Percentiles rank a stretch among this genome's conserved stretches.
phyloP scores from a whole-genome alignment of 2,888 invertebrate species.

The Ophion ellenae region DNA sequence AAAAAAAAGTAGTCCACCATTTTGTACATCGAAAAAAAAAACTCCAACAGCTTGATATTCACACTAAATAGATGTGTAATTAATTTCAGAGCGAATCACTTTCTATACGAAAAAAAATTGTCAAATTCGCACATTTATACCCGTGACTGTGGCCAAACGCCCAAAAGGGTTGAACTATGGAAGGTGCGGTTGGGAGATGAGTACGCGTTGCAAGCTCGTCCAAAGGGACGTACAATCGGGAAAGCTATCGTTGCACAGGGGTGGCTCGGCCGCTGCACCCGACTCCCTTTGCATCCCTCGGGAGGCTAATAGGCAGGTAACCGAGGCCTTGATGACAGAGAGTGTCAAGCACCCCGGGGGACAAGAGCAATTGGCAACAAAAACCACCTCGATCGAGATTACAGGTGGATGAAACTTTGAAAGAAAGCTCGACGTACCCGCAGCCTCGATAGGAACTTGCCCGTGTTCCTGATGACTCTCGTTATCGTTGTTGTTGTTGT shows the following conservation, averaged over 20 bases:
- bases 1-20: too few relatives aligned
- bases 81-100: too few relatives aligned
- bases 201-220: conserved; percentile 39
- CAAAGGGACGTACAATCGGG: neutral
- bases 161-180: conserved; percentile 1
- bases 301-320: conserved; percentile 78
- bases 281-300: conserved; percentile 63
- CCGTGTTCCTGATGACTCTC: conserved; percentile 74
- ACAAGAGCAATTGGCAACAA: conserved; percentile 20
- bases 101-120: too few relatives aligned
- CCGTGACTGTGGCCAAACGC: too few relatives aligned
- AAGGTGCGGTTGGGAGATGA: neutral
- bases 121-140: too few relatives aligned
- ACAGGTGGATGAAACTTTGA: neutral
- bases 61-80: too few relatives aligned
- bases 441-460: conserved; percentile 74
- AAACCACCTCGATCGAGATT: neutral
- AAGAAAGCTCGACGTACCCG: conserved; percentile 70
- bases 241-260: conserved; percentile 54
- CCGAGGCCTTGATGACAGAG: conserved; percentile 78
- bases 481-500: conserved; percentile 38
- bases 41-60: too few relatives aligned
- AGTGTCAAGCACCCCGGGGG: conserved; percentile 4
- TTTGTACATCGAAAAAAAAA: too few relatives aligned
- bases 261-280: conserved; percentile 13